A percentile compares a stretch with the other conserved stretches of the same genome.
These are phyloP conservation scores for Turnix velox DNA, from an alignment of 2,113 vertebrate genomes.

Conservation along the genomic window DNA sequence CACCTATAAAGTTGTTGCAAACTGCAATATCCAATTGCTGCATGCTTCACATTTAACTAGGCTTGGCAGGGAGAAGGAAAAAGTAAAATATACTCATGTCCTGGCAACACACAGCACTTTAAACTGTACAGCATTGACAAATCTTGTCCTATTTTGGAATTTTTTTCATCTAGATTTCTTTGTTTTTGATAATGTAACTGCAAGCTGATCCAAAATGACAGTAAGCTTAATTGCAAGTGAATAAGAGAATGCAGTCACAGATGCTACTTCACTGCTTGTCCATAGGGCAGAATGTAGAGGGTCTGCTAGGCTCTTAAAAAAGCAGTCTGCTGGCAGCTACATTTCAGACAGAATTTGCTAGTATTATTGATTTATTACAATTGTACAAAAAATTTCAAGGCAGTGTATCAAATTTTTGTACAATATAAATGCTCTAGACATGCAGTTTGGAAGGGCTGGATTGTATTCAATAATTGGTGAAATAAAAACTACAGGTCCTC, in stretches of 20 bases:
- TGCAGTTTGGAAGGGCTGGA: not conserved
- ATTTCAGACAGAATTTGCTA: not conserved
- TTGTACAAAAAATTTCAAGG: not conserved
- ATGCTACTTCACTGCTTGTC: not conserved
- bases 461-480: not conserved
- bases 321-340: not conserved
- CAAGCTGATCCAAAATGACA: slow-evolving; percentile 5
- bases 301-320: not conserved
- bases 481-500: not conserved
- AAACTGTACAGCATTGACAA: slow-evolving; percentile 11
- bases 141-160: slow-evolving; percentile 67
- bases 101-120: not conserved
- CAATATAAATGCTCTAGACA: not conserved
- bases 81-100: slow-evolving; percentile 35
- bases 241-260: not conserved
- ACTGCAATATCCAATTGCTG: not conserved
- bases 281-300: not conserved
- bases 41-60: not conserved
- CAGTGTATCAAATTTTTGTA: not conserved
- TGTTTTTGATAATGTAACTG: not conserved
- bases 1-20: not conserved
- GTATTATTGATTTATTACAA: not conserved
- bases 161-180: slow-evolving; percentile 28
- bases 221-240: not conserved
- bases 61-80: slow-evolving; percentile 35